Evolutionary conservation across 2,113 vertebrate genomes (phyloP), one percentile per base, ranked within the genome.

Genomic region (Trachemys scripta): DNA sequence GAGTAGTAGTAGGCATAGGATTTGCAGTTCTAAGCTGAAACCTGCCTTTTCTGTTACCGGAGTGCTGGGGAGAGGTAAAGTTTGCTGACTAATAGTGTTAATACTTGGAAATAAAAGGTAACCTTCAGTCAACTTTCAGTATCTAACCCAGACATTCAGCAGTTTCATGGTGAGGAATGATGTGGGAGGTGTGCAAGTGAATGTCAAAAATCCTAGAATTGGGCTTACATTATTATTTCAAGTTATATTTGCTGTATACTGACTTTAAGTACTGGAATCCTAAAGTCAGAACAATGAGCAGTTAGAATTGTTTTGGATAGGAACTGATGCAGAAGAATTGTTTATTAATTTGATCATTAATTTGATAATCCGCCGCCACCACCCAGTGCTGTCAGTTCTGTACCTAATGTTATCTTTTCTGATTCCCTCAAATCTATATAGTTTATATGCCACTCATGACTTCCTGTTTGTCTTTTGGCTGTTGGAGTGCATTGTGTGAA

Each of bases 391-490:
- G 0, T 82, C 20, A 16, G 17, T 82, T 86, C 1, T 0, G 2
- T 79, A 29, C 90, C 95, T 87, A 20, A 3, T 75, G 95, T 95
- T 69, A 3, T 83, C n/a, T 95, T 27, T 53, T 35, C 12, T 51
- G 5, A 81, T 10, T 86, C 81, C 45, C 49, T 76, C 59, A 95
- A 56, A 11, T 86, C 51, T 76, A 16, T 50, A 22, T 10, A 3
- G 4, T 87, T 94, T 90, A 49, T 29, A 93, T 95, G 49, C 62
- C 80, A 25, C 11, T 93, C 69, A 81, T 9, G 92, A 96, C 65
- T 89, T 49, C 2, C n/a, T 80, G 0, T n/a, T 69, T 82, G 91
- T 38, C 84, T 93, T 42, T 84, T 87, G 53, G 47, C 75, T 56
- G 31, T 85, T 89, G 24, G 6, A 76, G 59, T 92, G 80, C 76